Base-by-base conservation (phyloP, 2,888 invertebrate genomes). In the Drosophila aldrichi region DNA sequence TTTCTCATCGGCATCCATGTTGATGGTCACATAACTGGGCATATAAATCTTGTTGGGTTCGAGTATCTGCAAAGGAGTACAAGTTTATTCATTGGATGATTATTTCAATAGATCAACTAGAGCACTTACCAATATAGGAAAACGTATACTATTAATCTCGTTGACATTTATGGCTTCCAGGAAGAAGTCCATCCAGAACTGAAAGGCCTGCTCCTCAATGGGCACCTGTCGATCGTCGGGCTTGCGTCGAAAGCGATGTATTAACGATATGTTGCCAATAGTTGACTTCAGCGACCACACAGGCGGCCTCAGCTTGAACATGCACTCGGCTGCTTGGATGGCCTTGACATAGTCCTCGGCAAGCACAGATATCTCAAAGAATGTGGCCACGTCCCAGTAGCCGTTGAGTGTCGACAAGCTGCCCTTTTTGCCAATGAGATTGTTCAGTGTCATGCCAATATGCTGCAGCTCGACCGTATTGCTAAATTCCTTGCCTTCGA, bases 351-450 rank as follows among this genome's bases (percentile, higher is more conserved):
- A 99, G 92, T 99, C 98, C 93, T 99, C 98, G 2, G 98, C 98
- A 36, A 99, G 94, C 0, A 99, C 99, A 52, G 98, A 98, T 80
- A 99, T 99, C 94, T 99, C 99, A 93, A 99, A 99, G 94, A 98
- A 99, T 2, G 98, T 99, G 0, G 99, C 99, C 16, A 99, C 99
- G 92, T 99, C 99, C 99, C 99, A 99, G 91, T 99, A 99, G 92
- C 99, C 99, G 82, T 96, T 96, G 22, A 99, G 94, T 0, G 97
- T 97, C 0, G 96, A 96, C 34, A 99, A 93, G 91, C 98, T 98
- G 48, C 99, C 99, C 92, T 99, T 99, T 91, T 98, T 97, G 0
- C 99, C 99, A 88, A 99, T 99, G 67, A 99, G 94, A 93, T 98
- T 98, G 92, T 99, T 99, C 75, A 99, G 93, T 10, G 98, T 97